A percentile compares a stretch with the other conserved stretches of the same genome.
These are phyloP conservation scores for Julus scandinavius DNA, from an alignment of 2,888 invertebrate genomes.

Conservation along the genomic window DNA sequence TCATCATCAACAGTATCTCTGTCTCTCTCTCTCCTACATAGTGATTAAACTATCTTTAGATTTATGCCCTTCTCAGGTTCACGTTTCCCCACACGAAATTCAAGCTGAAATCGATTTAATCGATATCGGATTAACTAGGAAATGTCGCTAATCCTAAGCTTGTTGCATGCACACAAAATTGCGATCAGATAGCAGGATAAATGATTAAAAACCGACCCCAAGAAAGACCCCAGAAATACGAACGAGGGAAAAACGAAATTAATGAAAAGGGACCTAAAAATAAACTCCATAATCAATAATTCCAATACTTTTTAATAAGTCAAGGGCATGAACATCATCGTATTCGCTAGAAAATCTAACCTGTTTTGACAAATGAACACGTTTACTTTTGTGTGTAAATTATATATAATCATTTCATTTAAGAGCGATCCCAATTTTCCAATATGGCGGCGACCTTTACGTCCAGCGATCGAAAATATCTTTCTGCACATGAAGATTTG, in stretches of 20 bases:
- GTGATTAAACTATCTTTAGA: neutral
- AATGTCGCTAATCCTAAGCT: neutral
- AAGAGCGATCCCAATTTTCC: too few relatives aligned
- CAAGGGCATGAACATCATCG: too few relatives aligned
- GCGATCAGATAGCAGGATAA: neutral
- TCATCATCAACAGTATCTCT: too few relatives aligned
- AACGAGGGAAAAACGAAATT: neutral
- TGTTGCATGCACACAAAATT: neutral
- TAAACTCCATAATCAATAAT: neutral
- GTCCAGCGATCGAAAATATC: too few relatives aligned
- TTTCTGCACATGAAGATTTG: too few relatives aligned
- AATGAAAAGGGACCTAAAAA: neutral
- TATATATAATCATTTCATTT: too few relatives aligned
- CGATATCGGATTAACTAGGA: neutral
- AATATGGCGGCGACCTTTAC: too few relatives aligned
- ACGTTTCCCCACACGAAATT: neutral
- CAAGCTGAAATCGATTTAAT: conserved; percentile 17
- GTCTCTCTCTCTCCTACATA: neutral
- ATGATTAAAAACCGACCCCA: conserved; percentile 14
- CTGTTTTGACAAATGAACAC: too few relatives aligned
- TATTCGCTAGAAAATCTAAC: too few relatives aligned
- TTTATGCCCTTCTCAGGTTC: neutral
- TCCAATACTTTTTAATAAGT: neutral
- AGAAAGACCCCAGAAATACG: neutral
- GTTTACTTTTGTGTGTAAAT: too few relatives aligned